Conservation (phyloP, 2,113 vertebrate genomes). For the Acrocephalus arundinaceus region DNA sequence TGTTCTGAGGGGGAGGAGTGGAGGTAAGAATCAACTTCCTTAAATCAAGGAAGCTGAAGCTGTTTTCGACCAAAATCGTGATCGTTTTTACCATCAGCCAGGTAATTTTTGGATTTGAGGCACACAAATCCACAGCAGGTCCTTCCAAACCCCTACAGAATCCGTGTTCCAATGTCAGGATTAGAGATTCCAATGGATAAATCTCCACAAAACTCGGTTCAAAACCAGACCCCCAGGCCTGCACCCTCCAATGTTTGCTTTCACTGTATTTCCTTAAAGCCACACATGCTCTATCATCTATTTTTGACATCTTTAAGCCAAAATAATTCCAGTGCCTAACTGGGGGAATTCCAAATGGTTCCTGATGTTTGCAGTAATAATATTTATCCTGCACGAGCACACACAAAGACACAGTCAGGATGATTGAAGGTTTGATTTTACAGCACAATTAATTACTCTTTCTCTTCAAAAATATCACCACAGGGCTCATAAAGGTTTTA, state of each 20-base stretch:
- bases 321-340: not conserved
- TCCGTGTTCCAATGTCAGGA: accelerated
- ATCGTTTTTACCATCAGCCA: not conserved
- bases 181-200: not conserved
- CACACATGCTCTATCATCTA: accelerated
- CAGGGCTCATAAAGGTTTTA: not conserved
- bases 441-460: not conserved
- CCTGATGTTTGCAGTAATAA: not conserved
- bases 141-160: not conserved
- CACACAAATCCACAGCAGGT: too few species aligned
- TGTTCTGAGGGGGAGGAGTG: not conserved
- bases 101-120: not conserved
- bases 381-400: not conserved
- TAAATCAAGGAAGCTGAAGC: accelerated
- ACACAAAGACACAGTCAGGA: not conserved
- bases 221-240: not conserved
- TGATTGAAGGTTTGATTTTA: not conserved
- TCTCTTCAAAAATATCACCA: not conserved
- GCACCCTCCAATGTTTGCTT: not conserved
- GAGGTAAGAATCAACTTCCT: not conserved
- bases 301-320: not conserved
- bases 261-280: not conserved
- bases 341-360: not conserved
- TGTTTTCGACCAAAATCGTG: not conserved
- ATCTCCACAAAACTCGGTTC: not conserved